A percentile compares a stretch with the other conserved stretches of the same genome.
These are phyloP conservation scores for Dicyrtomina minuta DNA, from an alignment of 2,888 invertebrate genomes.

Conservation along the genomic window DNA sequence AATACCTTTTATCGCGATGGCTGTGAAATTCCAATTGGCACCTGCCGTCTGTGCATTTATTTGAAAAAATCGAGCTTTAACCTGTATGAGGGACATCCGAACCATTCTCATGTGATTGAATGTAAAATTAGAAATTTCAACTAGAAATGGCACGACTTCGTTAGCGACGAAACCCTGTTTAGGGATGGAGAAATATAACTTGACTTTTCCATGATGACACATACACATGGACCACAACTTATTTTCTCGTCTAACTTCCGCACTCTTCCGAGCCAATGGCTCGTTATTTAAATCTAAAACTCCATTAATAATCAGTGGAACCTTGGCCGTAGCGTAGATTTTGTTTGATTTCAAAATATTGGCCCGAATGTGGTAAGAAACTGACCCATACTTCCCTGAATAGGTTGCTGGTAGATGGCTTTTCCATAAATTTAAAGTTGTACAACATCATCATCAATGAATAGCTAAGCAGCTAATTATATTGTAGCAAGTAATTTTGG, in stretches of 20 bases:
- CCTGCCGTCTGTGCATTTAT: no score
- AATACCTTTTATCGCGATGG: no score
- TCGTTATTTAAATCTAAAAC: conserved; percentile 43
- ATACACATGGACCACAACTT: conserved; percentile 29
- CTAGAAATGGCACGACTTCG: conserved; percentile 20
- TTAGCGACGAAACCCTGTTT: conserved; percentile 22
- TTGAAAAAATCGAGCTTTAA: conserved; percentile 6
- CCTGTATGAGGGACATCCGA: conserved; percentile 27
- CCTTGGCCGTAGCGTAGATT: conserved; percentile 30
- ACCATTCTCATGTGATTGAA: conserved; percentile 25
- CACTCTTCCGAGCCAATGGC: conserved; percentile 27
- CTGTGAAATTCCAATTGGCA: no score
- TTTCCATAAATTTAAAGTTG: neutral
- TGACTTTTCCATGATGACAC: conserved; percentile 31
- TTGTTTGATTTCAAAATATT: conserved; percentile 15
- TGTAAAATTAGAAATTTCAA: conserved; percentile 25
- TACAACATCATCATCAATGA: neutral
- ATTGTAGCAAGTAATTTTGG: no score
- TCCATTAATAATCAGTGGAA: conserved; percentile 41
- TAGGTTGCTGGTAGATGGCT: conserved; percentile 10
- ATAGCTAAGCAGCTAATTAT: neutral
- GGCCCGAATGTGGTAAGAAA: conserved; percentile 10
- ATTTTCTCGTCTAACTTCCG: conserved; percentile 16
- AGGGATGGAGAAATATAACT: conserved; percentile 19
- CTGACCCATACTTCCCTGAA: conserved; percentile 22